These are phyloP conservation scores for Siniperca knerii DNA, from an alignment of 2,113 vertebrate genomes.

Conservation along the genomic window DNA sequence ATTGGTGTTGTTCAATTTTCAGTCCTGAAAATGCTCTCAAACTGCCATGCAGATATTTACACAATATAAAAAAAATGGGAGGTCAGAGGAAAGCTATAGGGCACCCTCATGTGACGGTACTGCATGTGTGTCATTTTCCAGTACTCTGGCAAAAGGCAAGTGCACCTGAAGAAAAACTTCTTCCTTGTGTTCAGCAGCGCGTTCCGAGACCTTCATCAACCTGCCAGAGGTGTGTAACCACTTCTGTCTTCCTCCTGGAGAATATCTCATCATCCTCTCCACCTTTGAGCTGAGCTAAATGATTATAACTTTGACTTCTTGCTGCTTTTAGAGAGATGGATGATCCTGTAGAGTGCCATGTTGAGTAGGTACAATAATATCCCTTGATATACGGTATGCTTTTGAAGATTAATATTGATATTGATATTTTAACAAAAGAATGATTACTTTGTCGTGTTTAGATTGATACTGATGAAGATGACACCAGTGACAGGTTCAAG, in stretches of 20 bases:
- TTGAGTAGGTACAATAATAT: slow-evolving; percentile 84
- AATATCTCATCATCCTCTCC: slow-evolving; percentile 89
- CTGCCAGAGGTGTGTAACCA: slow-evolving; percentile 84
- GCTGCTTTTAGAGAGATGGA: slow-evolving; percentile 82
- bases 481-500: slow-evolving; percentile 74
- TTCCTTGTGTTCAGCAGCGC: slow-evolving; percentile 80
- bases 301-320: background rate
- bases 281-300: slow-evolving; percentile 88
- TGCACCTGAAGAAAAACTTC: slow-evolving; percentile 84
- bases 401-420: background rate
- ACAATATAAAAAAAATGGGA: background rate
- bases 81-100: background rate
- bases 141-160: slow-evolving; percentile 73
- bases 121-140: slow-evolving; percentile 38
- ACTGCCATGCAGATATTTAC: background rate
- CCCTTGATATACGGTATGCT: background rate
- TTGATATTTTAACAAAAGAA: background rate
- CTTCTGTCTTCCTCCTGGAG: slow-evolving; percentile 83
- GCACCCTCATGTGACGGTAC: background rate
- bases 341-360: slow-evolving; percentile 82
- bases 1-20: background rate
- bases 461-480: slow-evolving; percentile 75
- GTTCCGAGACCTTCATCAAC: slow-evolving; percentile 85
- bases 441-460: slow-evolving; percentile 26
- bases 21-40: background rate